A percentile compares a stretch with the other conserved stretches of the same genome.
Evolutionary conservation across 2,888 invertebrate genomes (phyloP).

Genomic region (Trichopria drosophilae): DNA sequence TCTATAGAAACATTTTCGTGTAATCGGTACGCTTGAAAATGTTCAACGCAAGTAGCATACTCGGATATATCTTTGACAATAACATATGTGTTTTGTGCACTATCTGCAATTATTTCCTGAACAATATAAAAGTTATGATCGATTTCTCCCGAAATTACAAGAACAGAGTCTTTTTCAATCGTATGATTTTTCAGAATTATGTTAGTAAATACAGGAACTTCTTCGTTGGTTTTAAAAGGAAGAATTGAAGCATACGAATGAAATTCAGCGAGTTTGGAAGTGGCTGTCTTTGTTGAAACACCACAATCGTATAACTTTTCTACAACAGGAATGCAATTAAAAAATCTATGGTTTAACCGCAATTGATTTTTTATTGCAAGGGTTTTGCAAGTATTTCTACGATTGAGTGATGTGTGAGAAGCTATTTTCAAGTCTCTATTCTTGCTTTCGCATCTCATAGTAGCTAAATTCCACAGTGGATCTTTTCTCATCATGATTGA

Average conservation of each 20-base stretch:
- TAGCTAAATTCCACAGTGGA: constrained; percentile 22
- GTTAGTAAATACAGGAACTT: no score
- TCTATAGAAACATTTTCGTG: not conserved
- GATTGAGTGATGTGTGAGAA: not conserved
- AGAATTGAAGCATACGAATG: constrained; percentile 10
- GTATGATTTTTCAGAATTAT: no score
- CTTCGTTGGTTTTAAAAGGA: no score
- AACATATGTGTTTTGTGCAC: not conserved
- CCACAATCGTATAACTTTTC: constrained; percentile 12
- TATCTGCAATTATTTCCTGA: constrained; percentile 4
- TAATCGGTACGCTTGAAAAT: not conserved
- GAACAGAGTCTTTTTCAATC: not conserved
- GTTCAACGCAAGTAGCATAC: constrained; percentile 1
- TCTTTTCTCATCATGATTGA: constrained; percentile 14
- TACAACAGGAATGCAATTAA: constrained; percentile 9
- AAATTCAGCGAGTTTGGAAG: constrained; percentile 18
- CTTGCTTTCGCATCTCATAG: constrained; percentile 23
- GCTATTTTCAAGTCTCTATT: constrained; percentile 17
- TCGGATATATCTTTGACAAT: not conserved
- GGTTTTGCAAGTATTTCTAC: constrained; percentile 23
- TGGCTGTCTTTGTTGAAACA: constrained; percentile 7
- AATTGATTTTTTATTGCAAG: constrained; percentile 19
- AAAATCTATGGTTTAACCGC: constrained; percentile 16
- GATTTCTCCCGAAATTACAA: not conserved
- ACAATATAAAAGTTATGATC: constrained; percentile 8